Evolutionary conservation across 1,140 invertebrate genomes (phyloP).

Genomic region (Ectropis grisescens): DNA sequence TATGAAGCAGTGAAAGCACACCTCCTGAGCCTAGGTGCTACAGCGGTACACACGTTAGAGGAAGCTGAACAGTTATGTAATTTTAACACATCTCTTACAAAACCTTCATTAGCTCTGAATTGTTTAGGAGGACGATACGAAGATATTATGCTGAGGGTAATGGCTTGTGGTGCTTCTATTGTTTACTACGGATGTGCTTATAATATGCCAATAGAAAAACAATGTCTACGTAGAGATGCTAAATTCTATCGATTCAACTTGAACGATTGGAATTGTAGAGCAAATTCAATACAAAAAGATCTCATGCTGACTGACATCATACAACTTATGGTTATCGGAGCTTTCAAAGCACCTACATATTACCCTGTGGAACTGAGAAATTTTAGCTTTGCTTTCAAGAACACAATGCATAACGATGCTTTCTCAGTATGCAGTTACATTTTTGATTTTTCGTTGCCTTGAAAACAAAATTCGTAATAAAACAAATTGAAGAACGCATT

Average conservation of each 20-base stretch:
- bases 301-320: slow-evolving; percentile 84
- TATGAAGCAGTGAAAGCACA: slow-evolving; percentile 78
- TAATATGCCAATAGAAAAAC: slow-evolving; percentile 84
- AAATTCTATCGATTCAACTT: slow-evolving; percentile 91
- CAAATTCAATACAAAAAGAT: slow-evolving; percentile 61
- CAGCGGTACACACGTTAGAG: slow-evolving; percentile 87
- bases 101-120: slow-evolving; percentile 90
- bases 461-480: too few species aligned
- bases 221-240: slow-evolving; percentile 92
- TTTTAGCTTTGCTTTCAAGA: slow-evolving; percentile 80
- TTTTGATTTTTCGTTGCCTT: slow-evolving; percentile 72
- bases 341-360: slow-evolving; percentile 79
- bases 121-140: slow-evolving; percentile 93
- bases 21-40: slow-evolving; percentile 84
- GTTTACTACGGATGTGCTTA: slow-evolving; percentile 98
- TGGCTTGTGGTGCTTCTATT: slow-evolving; percentile 80
- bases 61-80: slow-evolving; percentile 80
- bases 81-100: slow-evolving; percentile 75
- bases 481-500: too few species aligned
- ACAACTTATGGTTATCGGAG: slow-evolving; percentile 76
- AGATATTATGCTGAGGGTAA: slow-evolving; percentile 82
- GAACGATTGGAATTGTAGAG: slow-evolving; percentile 81
- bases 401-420: slow-evolving; percentile 75
- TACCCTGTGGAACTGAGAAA: slow-evolving; percentile 78
- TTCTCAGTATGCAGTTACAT: slow-evolving; percentile 80